Evolutionary conservation across 1,140 invertebrate species (phyloP).

Genomic region (Drosophila willistoni): DNA sequence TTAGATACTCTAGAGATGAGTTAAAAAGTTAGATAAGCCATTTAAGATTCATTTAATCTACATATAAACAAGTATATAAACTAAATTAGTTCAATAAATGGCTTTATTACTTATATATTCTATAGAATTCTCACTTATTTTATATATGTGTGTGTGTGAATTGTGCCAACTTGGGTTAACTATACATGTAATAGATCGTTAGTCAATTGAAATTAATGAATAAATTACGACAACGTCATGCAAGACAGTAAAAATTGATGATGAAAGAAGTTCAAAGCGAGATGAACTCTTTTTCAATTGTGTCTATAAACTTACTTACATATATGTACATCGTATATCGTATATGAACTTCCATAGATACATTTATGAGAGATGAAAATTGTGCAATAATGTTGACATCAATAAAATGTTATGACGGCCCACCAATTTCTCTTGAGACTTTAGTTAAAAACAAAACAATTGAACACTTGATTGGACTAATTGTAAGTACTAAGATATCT

Average conservation of each 20-base stretch:
- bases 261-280: constrained; percentile 53
- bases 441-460: constrained; percentile 30
- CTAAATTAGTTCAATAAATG: background rate
- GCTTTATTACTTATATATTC: background rate
- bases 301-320: background rate
- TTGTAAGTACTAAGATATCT: background rate
- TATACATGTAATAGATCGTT: constrained; percentile 34
- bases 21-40: too few relatives aligned
- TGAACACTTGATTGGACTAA: constrained; percentile 9
- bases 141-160: constrained; percentile 11
- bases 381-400: constrained; percentile 39
- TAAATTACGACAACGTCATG: constrained; percentile 53
- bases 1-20: too few relatives aligned
- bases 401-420: constrained; percentile 27
- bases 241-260: constrained; percentile 45
- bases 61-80: background rate
- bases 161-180: constrained; percentile 10
- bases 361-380: constrained; percentile 9
- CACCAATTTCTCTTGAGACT: background rate
- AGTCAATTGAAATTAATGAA: constrained; percentile 68
- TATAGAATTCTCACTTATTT: constrained; percentile 8
- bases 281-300: constrained; percentile 28
- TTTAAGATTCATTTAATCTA: background rate
- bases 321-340: too few relatives aligned
- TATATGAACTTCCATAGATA: constrained; percentile 18